Base-by-base conservation (phyloP, 2,113 vertebrate genomes). In the Pseudopodoces humilis region DNA sequence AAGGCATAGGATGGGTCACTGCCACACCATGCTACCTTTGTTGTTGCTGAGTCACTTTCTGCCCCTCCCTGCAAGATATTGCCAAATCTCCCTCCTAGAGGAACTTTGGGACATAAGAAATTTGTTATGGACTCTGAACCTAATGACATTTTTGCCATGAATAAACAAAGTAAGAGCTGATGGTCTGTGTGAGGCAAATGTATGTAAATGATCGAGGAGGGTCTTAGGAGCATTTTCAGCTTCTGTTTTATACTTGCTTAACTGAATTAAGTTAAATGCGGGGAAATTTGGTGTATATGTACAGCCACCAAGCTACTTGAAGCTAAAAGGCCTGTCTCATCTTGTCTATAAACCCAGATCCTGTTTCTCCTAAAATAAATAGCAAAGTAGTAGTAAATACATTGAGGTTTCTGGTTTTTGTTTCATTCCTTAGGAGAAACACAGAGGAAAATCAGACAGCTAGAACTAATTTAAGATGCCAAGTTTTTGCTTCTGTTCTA, bases 391-490 rank as follows among this genome's bases (percentile, higher is more conserved):
- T 53, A 46, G 24, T 64, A 95, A 84, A 67, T 83, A 37, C 8
- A n/a, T 63, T 55, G 63, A 39, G 12, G 16, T 58, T 80, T 88
- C 17, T 65, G 37, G 46, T 79, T 59, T 59, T 72, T 50, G 7
- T 82, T 69, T 81, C 75, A 80, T 79, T 78, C 33, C 21, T 82
- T 93, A 70, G 53, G 50, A 68, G 56, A 79, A 92, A 70, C 4
- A 3, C 18, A 62, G 25, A 35, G 21, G 33, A 89, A 96, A 96
- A 92, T 74, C 28, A 78, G 85, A 69, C 59, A 86, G 22, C 67
- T 85, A 78, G 89, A 97, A 83, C 55, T 56, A 92, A 95, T 94
- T 75, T 55, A 90, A 90, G 59, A 89, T 90, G 86, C 69, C 92
- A 95, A 58, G 56, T 22, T 75, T 92, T 68, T 69, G 22, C 78